Evolutionary conservation across 1,140 invertebrate genomes (phyloP).

Genomic region (Hyposmocoma kahamanoa): DNA sequence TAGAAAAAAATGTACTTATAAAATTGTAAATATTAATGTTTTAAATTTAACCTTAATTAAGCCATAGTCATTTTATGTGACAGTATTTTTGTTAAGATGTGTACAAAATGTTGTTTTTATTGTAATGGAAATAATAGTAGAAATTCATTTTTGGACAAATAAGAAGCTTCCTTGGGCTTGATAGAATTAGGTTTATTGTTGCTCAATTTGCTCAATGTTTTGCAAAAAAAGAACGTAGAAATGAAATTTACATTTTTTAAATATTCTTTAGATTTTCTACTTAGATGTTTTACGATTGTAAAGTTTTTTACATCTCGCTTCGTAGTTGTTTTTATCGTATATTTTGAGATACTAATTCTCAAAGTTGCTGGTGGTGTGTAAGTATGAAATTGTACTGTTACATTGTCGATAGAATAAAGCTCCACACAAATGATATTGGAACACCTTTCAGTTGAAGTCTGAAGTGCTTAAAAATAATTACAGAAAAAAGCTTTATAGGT

Average conservation of each 20-base stretch:
- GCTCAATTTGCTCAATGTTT: slow-evolving; percentile 64
- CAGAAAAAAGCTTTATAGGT: too few relatives aligned
- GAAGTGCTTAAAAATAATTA: too few relatives aligned
- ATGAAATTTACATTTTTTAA: slow-evolving; percentile 18
- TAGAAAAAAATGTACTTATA: slow-evolving; percentile 15
- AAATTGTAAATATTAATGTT: slow-evolving; percentile 16
- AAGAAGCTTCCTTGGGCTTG: slow-evolving; percentile 32
- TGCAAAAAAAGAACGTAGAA: slow-evolving; percentile 29
- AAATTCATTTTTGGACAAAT: slow-evolving; percentile 2
- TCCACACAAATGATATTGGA: too few relatives aligned
- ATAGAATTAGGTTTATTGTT: slow-evolving; percentile 42
- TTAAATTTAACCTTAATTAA: slow-evolving; percentile 10
- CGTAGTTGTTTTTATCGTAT: background rate
- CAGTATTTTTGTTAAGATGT: slow-evolving; percentile 27
- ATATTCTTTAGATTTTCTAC: slow-evolving; percentile 27
- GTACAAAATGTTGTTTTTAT: slow-evolving; percentile 29
- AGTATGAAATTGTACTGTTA: too few relatives aligned
- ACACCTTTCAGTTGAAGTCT: too few relatives aligned
- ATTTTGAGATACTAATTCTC: too few relatives aligned
- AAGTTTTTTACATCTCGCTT: background rate
- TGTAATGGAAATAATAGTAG: slow-evolving; percentile 15
- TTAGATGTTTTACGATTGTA: background rate
- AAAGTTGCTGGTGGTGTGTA: too few relatives aligned
- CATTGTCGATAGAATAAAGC: too few relatives aligned
- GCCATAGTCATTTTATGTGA: slow-evolving; percentile 2